Percentiles rank a stretch among this genome's conserved stretches.
phyloP scores from a whole-genome alignment of 2,888 invertebrate genomes.

The Liodrosophila aerea region DNA sequence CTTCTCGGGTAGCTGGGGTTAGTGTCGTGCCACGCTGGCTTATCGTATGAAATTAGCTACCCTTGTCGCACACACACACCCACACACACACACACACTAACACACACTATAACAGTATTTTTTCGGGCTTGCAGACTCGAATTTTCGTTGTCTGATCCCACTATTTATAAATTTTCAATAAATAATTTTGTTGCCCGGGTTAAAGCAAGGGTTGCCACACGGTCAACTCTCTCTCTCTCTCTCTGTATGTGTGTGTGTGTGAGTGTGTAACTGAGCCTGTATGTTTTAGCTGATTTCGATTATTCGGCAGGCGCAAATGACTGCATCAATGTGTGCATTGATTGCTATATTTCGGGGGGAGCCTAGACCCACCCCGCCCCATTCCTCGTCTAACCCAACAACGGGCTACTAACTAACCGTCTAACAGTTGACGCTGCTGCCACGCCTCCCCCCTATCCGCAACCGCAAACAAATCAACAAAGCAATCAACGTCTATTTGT shows the following conservation, averaged over 20 bases:
- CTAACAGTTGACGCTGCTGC: slow-evolving; percentile 61
- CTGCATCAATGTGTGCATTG: slow-evolving; percentile 73
- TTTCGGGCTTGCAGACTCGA: slow-evolving; percentile 71
- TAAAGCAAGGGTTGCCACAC: slow-evolving; percentile 49
- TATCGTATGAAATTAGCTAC: slow-evolving; percentile 74
- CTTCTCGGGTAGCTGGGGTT: slow-evolving; percentile 41
- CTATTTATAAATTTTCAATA: slow-evolving; percentile 82
- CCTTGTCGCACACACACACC: slow-evolving; percentile 55
- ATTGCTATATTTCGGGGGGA: slow-evolving; percentile 61
- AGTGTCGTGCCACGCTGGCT: slow-evolving; percentile 71
- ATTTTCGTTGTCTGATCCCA: slow-evolving; percentile 81
- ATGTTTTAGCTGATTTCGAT: slow-evolving; percentile 60
- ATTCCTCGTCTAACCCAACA: slow-evolving; percentile 1
- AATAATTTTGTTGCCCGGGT: slow-evolving; percentile 71
- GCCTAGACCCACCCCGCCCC: not conserved
- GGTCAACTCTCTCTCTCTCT: not conserved
- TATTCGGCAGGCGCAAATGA: slow-evolving; percentile 62
- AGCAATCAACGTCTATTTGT: slow-evolving; percentile 77
- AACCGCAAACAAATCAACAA: slow-evolving; percentile 79
- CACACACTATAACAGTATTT: slow-evolving; percentile 38
- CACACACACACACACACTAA: slow-evolving; percentile 15
- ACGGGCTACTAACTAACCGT: slow-evolving; percentile 69
- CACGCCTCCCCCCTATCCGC: slow-evolving; percentile 3
- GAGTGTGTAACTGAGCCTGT: slow-evolving; percentile 7
- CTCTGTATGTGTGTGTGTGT: not conserved